Evolutionary conservation across 2,888 invertebrate genomes (phyloP), one percentile per base, ranked within the genome.

Genomic region (Orchestes rusci): DNA sequence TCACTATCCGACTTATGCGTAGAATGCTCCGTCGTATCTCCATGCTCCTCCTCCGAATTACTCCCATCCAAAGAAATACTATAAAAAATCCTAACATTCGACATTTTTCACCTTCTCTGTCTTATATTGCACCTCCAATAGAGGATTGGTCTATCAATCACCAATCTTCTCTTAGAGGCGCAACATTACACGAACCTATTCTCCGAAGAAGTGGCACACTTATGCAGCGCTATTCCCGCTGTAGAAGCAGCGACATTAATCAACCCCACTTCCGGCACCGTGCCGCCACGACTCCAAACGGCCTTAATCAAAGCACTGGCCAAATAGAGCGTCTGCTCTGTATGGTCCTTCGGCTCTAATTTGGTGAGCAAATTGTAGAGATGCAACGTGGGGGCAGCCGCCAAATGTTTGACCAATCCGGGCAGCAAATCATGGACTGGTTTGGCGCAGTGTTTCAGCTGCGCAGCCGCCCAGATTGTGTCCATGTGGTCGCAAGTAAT

Each of bases 381-480:
- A 71, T 94, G 92, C 35, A 89, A 75, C 27, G 93, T 91, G 0
- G 92, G 91, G 27, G 84, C 83, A 0, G 89, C 84, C 7, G 93
- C 87, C 48, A 95, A 69, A 60, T 92, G 90, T 60, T 94, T 87
- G 2, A 94, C 92, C 52, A 94, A 75, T 1, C 91, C 87, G 1
- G 91, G 89, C 50, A 95, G 69, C 31, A 93, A 73, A 67, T 95
- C 95, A 63, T 91, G 87, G 49, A 94, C 92, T 51, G 93, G 92
- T 58, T 92, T 85, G 1, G 92, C 86, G 64, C 94, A 95, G 66
- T 95, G 94, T 66, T 95, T 95, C 38, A 94, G 68, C 66, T 94
- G 94, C 1, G 93, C 91, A 0, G 94, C 91, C 54, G 91, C 88
- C 94, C 94, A 95, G 52, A 95, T 90, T 28, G 87, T 76, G 63